Percentiles rank a stretch among this genome's conserved stretches.
Evolutionary conservation across 2,888 invertebrate genomes (phyloP).

Genomic region (Alcis repandata): DNA sequence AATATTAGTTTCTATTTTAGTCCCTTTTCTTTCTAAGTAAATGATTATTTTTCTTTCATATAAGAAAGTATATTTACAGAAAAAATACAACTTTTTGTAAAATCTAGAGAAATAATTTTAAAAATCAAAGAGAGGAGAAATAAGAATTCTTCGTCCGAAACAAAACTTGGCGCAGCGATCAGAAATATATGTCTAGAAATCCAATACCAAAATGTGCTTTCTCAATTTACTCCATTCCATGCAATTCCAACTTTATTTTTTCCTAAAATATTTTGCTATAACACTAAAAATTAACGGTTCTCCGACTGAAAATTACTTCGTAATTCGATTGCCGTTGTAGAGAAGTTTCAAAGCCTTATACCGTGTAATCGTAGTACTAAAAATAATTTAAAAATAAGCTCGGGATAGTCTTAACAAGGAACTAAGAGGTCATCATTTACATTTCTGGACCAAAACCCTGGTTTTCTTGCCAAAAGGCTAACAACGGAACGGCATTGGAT

Average conservation of each 20-base stretch:
- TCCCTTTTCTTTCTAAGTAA: background rate
- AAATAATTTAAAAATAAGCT: constrained; percentile 21
- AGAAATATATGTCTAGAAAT: too few species aligned
- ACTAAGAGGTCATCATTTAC: constrained; percentile 36
- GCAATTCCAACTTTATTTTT: too few species aligned
- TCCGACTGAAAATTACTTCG: background rate
- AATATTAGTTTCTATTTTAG: background rate
- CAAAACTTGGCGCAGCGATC: too few species aligned
- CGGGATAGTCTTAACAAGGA: constrained; percentile 13
- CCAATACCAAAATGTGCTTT: too few species aligned
- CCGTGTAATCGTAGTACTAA: background rate
- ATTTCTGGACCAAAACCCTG: constrained; percentile 42
- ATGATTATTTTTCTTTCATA: background rate
- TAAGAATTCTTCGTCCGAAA: too few species aligned
- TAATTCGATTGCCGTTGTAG: background rate
- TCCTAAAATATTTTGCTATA: too few species aligned
- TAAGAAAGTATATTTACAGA: too few species aligned
- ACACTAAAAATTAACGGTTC: background rate
- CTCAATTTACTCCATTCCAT: too few species aligned
- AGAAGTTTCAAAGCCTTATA: background rate
- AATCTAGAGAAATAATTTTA: too few species aligned
- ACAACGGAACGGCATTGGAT: constrained; percentile 11
- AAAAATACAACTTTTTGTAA: too few species aligned
- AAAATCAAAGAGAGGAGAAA: too few species aligned
- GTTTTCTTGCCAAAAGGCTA: constrained; percentile 42